Conservation (phyloP, 2,113 vertebrate species). For the Danio rerio region GRCz12tu NC_133180.1:36068001-36068500, state of each 20-base stretch:
- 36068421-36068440: neutral
- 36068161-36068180: neutral
- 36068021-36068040: neutral
- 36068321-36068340: neutral
- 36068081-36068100: no score
- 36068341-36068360: neutral
- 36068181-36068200: neutral
- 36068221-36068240: neutral
- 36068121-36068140: neutral
- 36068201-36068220: neutral
- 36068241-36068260: neutral
- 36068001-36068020: neutral
- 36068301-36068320: neutral
- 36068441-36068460: neutral
- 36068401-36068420: neutral
- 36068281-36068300: neutral
- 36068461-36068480: neutral
- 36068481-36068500: neutral
- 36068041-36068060: neutral
- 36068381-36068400: neutral
- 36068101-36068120: no score
- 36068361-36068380: neutral
- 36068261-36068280: conserved; percentile 9
- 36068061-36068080: no score
- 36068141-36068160: neutral